Percentiles rank a stretch among this genome's conserved stretches.
Evolutionary conservation across 30 jellyfish, hydroid and myxozoan genomes (phyloP).

Genomic region (Aurelia aurita complex sp. Pacific): DNA sequence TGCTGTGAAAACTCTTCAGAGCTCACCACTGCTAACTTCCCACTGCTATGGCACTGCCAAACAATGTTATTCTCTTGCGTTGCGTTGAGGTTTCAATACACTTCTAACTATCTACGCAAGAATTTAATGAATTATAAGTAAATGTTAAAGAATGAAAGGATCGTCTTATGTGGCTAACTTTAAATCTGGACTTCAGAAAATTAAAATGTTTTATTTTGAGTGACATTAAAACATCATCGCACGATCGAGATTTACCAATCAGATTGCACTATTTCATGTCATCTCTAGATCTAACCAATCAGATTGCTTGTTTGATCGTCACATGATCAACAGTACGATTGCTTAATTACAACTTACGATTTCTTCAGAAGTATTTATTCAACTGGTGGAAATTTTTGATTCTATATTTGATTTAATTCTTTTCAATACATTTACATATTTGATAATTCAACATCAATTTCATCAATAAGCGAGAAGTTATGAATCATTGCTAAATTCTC

Average conservation of each 20-base stretch:
- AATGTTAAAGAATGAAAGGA: neutral
- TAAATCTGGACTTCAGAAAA: neutral
- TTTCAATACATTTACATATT: no score
- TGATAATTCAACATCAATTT: no score
- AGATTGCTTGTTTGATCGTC: no score
- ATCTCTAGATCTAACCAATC: neutral
- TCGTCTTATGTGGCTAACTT: neutral
- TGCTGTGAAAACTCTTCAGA: neutral
- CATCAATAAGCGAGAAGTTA: no score
- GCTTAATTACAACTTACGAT: no score
- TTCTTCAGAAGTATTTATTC: no score
- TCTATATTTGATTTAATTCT: no score
- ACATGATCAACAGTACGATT: no score
- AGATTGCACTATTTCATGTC: neutral
- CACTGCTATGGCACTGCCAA: neutral
- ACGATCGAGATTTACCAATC: conserved; percentile 34
- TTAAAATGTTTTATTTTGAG: neutral
- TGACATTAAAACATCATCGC: neutral
- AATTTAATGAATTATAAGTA: no score
- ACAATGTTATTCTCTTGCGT: neutral
- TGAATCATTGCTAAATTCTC: no score
- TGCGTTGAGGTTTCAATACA: neutral
- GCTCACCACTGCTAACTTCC: neutral
- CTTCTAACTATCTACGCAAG: no score
- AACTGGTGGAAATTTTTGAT: no score